Percentiles rank a stretch among this genome's conserved stretches.
phyloP scores from a whole-genome alignment of 2,797 vertebrate genomes.

The Knipowitschia caucasica region DNA sequence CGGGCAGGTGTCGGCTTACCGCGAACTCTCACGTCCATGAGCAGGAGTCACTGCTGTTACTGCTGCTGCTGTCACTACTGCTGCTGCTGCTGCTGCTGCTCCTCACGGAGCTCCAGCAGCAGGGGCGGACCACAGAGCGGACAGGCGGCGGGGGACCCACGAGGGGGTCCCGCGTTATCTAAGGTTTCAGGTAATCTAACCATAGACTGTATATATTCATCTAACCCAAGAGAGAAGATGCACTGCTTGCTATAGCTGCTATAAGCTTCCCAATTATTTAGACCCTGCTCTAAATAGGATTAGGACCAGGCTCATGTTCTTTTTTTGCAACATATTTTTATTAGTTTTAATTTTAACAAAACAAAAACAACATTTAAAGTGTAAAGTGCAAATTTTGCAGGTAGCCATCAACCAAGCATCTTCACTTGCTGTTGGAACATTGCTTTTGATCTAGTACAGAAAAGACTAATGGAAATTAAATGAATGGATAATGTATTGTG shows the following conservation, averaged over 20 bases:
- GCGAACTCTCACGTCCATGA: not conserved
- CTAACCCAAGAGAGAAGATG: too few relatives aligned
- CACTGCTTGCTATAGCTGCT: too few relatives aligned
- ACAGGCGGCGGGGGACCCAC: too few relatives aligned
- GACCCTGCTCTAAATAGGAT: not conserved
- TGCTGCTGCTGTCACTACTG: conserved; percentile 10
- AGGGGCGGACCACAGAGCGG: not conserved
- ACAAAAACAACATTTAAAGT: conserved; percentile 33
- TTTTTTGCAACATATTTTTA: conserved; percentile 47
- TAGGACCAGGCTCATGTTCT: not conserved
- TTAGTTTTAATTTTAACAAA: conserved; percentile 25
- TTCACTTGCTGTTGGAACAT: not conserved
- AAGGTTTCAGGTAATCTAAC: too few relatives aligned
- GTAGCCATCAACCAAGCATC: conserved; percentile 10
- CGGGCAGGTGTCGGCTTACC: conserved; percentile 33
- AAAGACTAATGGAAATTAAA: not conserved
- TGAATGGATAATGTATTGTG: not conserved
- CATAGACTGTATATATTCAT: too few relatives aligned
- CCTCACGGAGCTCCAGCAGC: not conserved
- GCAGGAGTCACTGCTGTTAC: not conserved
- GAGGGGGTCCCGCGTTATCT: too few relatives aligned
- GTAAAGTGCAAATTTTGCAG: conserved; percentile 57
- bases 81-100: conserved; percentile 4
- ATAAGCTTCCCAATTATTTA: too few relatives aligned
- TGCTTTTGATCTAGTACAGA: not conserved